These are phyloP conservation scores for Tachycineta bicolor DNA, from an alignment of 2,113 vertebrate species.

Conservation along the genomic window DNA sequence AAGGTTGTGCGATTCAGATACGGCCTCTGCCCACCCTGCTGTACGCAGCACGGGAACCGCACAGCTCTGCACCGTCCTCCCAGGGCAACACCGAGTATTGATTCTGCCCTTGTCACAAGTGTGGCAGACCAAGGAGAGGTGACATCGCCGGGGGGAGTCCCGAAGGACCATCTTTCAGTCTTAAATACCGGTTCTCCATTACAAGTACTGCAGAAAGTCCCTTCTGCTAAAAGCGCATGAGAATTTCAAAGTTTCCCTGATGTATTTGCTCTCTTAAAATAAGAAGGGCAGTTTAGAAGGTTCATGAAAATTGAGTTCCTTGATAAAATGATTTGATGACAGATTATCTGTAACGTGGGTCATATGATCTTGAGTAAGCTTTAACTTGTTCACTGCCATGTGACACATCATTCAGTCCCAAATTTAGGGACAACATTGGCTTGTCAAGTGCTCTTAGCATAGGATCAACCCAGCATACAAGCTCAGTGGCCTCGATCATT, in stretches of 20 bases:
- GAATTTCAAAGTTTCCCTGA: not conserved
- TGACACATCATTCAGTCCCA: not conserved
- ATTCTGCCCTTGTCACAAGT: not conserved
- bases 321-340: not conserved
- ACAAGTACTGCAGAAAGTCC: not conserved
- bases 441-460: not conserved
- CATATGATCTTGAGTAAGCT: not conserved
- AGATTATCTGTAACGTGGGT: not conserved
- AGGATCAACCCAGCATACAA: not conserved
- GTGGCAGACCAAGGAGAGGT: not conserved
- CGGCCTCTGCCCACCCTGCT: fast-evolving
- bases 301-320: not conserved
- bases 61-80: fast-evolving
- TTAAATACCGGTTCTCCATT: not conserved
- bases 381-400: not conserved
- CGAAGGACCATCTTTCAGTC: not conserved
- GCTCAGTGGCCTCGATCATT: not conserved
- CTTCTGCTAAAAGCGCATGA: not conserved
- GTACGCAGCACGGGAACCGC: fast-evolving
- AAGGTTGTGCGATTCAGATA: fast-evolving
- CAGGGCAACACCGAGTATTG: no score
- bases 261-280: not conserved
- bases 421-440: not conserved
- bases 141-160: no score
- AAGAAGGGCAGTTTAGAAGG: not conserved